Percentiles rank a stretch among this genome's conserved stretches.
phyloP scores from a whole-genome alignment of 2,797 vertebrate species.

The Sebastes ruberrimus region DNA sequence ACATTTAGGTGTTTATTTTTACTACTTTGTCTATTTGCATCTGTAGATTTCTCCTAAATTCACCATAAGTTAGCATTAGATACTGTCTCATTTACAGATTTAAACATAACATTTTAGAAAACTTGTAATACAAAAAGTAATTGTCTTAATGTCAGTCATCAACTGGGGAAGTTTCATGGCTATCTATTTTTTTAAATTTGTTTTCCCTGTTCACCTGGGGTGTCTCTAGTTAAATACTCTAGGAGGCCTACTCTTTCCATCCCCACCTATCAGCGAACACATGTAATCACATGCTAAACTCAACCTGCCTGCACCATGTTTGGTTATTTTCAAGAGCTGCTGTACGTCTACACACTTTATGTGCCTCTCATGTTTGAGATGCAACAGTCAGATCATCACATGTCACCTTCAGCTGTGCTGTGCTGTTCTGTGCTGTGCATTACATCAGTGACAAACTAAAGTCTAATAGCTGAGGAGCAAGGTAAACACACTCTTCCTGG shows the following conservation, averaged over 20 bases:
- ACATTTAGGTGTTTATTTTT: too few relatives aligned
- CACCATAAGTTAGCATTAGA: too few relatives aligned
- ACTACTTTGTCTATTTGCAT: too few relatives aligned
- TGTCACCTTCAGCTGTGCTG: neutral
- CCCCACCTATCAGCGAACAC: neutral
- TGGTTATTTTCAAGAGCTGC: neutral
- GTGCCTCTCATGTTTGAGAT: neutral
- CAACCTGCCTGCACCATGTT: neutral
- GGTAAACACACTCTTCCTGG: neutral
- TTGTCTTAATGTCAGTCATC: too few relatives aligned
- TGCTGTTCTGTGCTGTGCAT: neutral
- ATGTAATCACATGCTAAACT: neutral
- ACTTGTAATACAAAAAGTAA: too few relatives aligned
- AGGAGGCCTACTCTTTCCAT: neutral
- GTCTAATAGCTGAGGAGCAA: neutral
- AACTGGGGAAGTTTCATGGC: too few relatives aligned
- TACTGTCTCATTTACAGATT: too few relatives aligned
- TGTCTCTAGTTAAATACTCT: neutral
- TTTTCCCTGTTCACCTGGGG: too few relatives aligned
- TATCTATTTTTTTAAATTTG: fast-evolving
- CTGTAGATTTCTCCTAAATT: too few relatives aligned
- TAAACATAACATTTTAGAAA: too few relatives aligned
- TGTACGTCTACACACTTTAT: neutral
- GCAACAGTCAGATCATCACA: neutral
- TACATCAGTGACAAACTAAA: neutral